A percentile compares a stretch with the other conserved stretches of the same genome.
These are phyloP conservation scores for Trachops cirrhosus DNA, from an alignment of 2,797 vertebrate species.

Conservation along the genomic window DNA sequence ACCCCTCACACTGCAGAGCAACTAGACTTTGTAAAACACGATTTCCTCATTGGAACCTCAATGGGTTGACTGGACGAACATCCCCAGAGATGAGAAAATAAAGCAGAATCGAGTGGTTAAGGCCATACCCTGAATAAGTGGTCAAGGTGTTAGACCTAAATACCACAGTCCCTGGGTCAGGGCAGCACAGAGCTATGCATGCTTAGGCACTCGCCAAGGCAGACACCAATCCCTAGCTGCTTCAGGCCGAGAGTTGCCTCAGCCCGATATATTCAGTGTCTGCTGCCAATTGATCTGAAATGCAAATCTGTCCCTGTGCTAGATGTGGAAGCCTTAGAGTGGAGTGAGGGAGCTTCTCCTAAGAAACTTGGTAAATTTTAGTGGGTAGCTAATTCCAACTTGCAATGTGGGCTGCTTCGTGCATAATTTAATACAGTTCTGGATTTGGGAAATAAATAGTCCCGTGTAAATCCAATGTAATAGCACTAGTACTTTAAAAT, in stretches of 20 bases:
- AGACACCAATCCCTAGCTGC: not conserved
- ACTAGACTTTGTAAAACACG: not conserved
- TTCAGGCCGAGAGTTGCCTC: not conserved
- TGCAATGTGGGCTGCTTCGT: not conserved
- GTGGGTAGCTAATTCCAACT: not conserved
- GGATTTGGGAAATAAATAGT: not conserved
- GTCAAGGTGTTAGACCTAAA: not conserved
- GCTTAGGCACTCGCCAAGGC: not conserved
- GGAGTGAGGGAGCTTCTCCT: not conserved
- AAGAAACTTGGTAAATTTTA: not conserved
- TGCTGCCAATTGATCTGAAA: not conserved
- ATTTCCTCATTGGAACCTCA: not conserved
- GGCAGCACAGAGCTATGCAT: not conserved
- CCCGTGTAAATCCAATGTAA: not conserved
- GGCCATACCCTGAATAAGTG: not conserved
- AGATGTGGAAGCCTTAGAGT: not conserved
- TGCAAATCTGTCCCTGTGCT: not conserved
- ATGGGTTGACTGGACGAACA: not conserved
- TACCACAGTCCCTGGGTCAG: not conserved
- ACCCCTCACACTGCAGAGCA: not conserved
- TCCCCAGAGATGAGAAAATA: not conserved
- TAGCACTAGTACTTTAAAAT: not conserved
- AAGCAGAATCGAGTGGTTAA: not conserved
- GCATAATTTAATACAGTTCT: not conserved
- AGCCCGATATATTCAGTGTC: not conserved